These are phyloP conservation scores for Andrena camellia DNA, from an alignment of 2,888 invertebrate species.

Conservation along the genomic window DNA sequence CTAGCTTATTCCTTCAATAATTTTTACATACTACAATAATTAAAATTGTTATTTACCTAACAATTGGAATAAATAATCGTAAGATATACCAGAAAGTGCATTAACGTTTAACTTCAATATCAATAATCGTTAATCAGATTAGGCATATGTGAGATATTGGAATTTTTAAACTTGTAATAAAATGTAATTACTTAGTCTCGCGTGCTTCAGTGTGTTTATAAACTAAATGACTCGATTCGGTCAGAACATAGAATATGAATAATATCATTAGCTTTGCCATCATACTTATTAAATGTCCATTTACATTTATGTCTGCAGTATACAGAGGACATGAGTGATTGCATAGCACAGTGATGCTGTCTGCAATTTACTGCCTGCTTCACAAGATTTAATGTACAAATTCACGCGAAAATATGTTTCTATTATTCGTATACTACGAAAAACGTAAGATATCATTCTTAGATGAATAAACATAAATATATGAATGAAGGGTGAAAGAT, in stretches of 20 bases:
- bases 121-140: slow-evolving; percentile 37
- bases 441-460: slow-evolving; percentile 48
- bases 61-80: slow-evolving; percentile 40
- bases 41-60: slow-evolving; percentile 43
- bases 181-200: slow-evolving; percentile 30
- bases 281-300: slow-evolving; percentile 56
- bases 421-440: slow-evolving; percentile 54
- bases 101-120: slow-evolving; percentile 42
- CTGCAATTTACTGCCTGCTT: slow-evolving; percentile 69
- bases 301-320: slow-evolving; percentile 53
- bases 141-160: slow-evolving; percentile 16
- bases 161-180: slow-evolving; percentile 31
- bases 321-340: slow-evolving; percentile 54
- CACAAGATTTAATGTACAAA: slow-evolving; percentile 70
- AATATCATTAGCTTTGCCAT: slow-evolving; percentile 53
- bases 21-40: slow-evolving; percentile 14
- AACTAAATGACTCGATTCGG: slow-evolving; percentile 22
- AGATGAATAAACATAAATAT: slow-evolving; percentile 29
- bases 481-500: slow-evolving; percentile 19
- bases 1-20: slow-evolving; percentile 36
- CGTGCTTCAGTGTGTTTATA: slow-evolving; percentile 30
- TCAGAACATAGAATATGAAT: slow-evolving; percentile 28
- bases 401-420: slow-evolving; percentile 54
- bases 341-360: slow-evolving; percentile 65
- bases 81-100: slow-evolving; percentile 27